Conservation (phyloP, 2,113 vertebrate genomes). For the Coregonus clupeaformis region DNA sequence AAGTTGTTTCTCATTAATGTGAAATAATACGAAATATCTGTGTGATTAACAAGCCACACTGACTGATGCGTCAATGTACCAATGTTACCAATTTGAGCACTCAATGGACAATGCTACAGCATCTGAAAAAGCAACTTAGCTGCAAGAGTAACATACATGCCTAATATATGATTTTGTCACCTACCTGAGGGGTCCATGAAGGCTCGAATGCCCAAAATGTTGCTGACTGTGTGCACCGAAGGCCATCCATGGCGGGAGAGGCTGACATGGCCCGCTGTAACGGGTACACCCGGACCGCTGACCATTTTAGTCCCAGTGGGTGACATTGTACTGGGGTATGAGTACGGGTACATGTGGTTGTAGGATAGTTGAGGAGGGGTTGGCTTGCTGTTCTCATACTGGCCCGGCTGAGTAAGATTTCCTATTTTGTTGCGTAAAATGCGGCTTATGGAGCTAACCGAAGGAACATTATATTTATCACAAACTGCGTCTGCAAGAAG, state of each 20-base stretch:
- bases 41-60: background rate
- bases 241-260: conserved; percentile 85
- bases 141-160: background rate
- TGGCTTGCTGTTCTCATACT: conserved; percentile 74
- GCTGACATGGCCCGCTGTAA: conserved; percentile 71
- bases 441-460: conserved; percentile 91
- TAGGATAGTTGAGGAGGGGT: conserved; percentile 75
- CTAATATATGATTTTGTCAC: background rate
- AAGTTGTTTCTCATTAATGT: background rate
- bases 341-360: conserved; percentile 83
- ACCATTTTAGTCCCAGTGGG: conserved; percentile 77
- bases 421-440: conserved; percentile 90
- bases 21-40: background rate
- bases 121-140: background rate
- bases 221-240: conserved; percentile 87
- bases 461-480: conserved; percentile 93
- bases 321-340: conserved; percentile 77
- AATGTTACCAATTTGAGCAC: background rate
- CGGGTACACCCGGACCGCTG: conserved; percentile 63
- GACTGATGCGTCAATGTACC: background rate
- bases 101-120: background rate
- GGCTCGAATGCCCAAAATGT: conserved; percentile 87
- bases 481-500: conserved; percentile 88
- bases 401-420: conserved; percentile 74
- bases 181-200: conserved; percentile 83